Base-by-base conservation (phyloP, 2,113 vertebrate genomes). In the Gasterosteus aculeatus region DNA sequence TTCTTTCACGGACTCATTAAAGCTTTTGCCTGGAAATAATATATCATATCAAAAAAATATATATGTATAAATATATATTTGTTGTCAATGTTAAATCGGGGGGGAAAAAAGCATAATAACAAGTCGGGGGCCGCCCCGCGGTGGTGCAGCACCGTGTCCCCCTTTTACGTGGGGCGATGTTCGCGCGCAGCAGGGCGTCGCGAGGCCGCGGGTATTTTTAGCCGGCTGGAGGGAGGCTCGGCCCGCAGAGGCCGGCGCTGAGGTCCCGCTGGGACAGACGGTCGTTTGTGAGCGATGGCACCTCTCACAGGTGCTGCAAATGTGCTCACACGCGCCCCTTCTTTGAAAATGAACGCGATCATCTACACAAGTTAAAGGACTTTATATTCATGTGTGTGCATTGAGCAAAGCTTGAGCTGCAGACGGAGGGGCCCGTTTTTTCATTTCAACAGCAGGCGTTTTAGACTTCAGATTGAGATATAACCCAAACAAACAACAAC, bases 121-220 rank as follows among this genome's bases (percentile, higher is more conserved):
- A 54, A 11, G 22, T 12, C 2, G 11, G 39, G 12, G 0, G 14
- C 19, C 70, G 5, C 5, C 16, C 3, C 44, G 22, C 53, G 59
- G 59, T 47, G 33, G 12, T 29, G 66, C 65, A 49, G 29, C 22
- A 26, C 22, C 22, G 19, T 56, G 59, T 61, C 29, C 33, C 29
- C 33, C 61, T 31, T 18, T 7, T 67, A 31, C 51, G 53, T 59
- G 80, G 71, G 47, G 78, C 47, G 67, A 72, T 26, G 61, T 22
- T 31, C 66, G 73, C 66, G 77, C 74, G 53, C 85, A 49, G 85
- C 61, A 71, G 83, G 87, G 73, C 77, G 75, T 61, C 88, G 70
- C 75, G 83, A 85, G 88, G 91, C 82, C 88, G 73, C 66, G 58
- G 67, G 73, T 92, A 93, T 94, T 91, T 94, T 93, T 93, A 93